Evolutionary conservation across 2,888 invertebrate genomes (phyloP).

Genomic region (Synanthedon myopaeformis): DNA sequence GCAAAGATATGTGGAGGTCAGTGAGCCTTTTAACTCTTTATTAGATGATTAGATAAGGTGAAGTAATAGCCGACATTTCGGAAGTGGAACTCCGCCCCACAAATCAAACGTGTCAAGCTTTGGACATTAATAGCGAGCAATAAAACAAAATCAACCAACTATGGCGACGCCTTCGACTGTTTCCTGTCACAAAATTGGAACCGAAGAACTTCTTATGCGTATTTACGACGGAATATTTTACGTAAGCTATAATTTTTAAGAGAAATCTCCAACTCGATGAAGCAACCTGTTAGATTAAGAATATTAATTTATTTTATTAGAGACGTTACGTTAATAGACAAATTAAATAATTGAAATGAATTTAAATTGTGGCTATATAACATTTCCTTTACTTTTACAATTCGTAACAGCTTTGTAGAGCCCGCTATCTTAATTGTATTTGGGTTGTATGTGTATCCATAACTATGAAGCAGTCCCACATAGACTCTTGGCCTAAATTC

Average conservation of each 20-base stretch:
- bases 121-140: slow-evolving; percentile 49
- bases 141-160: slow-evolving; percentile 42
- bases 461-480: too few relatives aligned
- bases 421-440: too few relatives aligned
- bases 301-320: not conserved
- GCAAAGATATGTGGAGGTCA: slow-evolving; percentile 17
- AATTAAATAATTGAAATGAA: slow-evolving; percentile 3
- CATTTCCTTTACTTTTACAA: slow-evolving; percentile 1
- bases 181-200: slow-evolving; percentile 49
- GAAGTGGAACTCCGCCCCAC: slow-evolving; percentile 22
- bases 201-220: slow-evolving; percentile 15
- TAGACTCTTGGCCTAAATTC: too few relatives aligned
- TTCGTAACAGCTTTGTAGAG: not conserved
- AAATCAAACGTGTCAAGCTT: slow-evolving; percentile 42
- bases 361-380: slow-evolving; percentile 1
- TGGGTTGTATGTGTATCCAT: too few relatives aligned
- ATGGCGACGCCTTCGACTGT: slow-evolving; percentile 17
- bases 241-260: slow-evolving; percentile 19
- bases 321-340: slow-evolving; percentile 2
- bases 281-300: slow-evolving; percentile 10
- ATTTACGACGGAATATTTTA: slow-evolving; percentile 22
- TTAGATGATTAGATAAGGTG: slow-evolving; percentile 27
- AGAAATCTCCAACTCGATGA: slow-evolving; percentile 5
- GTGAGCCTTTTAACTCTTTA: slow-evolving; percentile 15
- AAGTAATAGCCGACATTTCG: slow-evolving; percentile 19